Conservation (phyloP, 2,113 vertebrate genomes). For the Ranitomeya imitator region DNA sequence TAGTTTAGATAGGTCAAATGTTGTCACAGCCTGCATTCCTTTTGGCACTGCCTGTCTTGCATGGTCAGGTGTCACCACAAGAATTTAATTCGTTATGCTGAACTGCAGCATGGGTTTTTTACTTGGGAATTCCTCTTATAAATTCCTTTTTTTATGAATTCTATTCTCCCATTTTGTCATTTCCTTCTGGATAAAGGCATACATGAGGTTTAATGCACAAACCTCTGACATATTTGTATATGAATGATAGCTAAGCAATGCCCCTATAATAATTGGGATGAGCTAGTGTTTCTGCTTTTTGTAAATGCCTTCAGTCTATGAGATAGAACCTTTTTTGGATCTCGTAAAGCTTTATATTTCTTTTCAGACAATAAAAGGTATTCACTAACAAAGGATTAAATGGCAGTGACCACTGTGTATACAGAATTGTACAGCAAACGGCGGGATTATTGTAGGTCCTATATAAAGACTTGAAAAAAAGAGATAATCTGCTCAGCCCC, state of each 20-base stretch:
- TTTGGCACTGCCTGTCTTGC: too few relatives aligned
- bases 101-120: too few relatives aligned
- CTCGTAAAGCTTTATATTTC: neutral
- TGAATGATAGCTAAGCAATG: neutral
- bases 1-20: too few relatives aligned
- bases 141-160: neutral
- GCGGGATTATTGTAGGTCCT: neutral
- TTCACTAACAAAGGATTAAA: neutral
- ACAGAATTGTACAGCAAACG: neutral
- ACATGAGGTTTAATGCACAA: neutral
- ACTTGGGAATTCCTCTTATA: neutral
- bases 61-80: too few relatives aligned
- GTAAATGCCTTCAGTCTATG: neutral
- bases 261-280: neutral
- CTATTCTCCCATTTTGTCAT: neutral
- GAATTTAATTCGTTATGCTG: too few relatives aligned
- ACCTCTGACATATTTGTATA: neutral
- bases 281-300: neutral
- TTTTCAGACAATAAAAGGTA: slow-evolving; percentile 11
- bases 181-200: neutral
- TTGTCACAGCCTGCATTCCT: too few relatives aligned
- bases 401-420: neutral
- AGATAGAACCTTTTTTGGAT: neutral
- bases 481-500: slow-evolving; percentile 24
- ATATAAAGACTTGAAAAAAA: slow-evolving; percentile 34